Percentiles rank a stretch among this genome's conserved stretches.
Conservation (phyloP, 2,888 invertebrate genomes). For the Diachrysia chrysitis region DNA sequence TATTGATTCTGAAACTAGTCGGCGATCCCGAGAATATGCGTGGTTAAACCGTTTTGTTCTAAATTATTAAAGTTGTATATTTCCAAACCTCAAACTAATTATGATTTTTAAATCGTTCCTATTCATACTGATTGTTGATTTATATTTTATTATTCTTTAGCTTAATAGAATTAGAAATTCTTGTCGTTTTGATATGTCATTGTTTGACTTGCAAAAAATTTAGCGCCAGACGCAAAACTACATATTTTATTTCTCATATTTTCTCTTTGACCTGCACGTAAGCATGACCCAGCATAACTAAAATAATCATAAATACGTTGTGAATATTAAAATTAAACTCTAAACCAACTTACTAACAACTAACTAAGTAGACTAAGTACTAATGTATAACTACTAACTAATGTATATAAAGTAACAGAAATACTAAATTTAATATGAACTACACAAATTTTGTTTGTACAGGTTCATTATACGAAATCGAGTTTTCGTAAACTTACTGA, state of each 20-base stretch:
- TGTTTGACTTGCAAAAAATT: conserved; percentile 49
- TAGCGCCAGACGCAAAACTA: conserved; percentile 14
- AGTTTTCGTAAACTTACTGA: conserved; percentile 2
- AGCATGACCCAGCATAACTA: neutral
- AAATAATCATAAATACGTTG: neutral
- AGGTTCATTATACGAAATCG: conserved; percentile 1
- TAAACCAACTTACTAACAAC: neutral
- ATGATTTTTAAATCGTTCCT: too few relatives aligned
- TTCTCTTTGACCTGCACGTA: conserved; percentile 37
- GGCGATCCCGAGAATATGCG: too few relatives aligned
- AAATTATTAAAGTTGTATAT: too few relatives aligned
- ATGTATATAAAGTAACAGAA: too few relatives aligned
- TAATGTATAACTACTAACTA: too few relatives aligned
- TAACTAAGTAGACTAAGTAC: neutral
- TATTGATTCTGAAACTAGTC: too few relatives aligned
- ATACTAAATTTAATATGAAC: neutral
- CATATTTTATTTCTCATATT: conserved; percentile 44
- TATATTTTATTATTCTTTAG: neutral
- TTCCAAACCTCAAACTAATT: too few relatives aligned
- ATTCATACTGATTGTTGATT: too few relatives aligned
- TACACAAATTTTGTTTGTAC: neutral
- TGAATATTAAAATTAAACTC: neutral
- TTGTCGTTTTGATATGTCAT: conserved; percentile 38
- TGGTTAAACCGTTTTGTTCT: too few relatives aligned
- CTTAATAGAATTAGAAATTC: conserved; percentile 9